Percentiles rank a stretch among this genome's conserved stretches.
Evolutionary conservation across 1,140 invertebrate species (phyloP).

Genomic region (Chionoecetes opilio): DNA sequence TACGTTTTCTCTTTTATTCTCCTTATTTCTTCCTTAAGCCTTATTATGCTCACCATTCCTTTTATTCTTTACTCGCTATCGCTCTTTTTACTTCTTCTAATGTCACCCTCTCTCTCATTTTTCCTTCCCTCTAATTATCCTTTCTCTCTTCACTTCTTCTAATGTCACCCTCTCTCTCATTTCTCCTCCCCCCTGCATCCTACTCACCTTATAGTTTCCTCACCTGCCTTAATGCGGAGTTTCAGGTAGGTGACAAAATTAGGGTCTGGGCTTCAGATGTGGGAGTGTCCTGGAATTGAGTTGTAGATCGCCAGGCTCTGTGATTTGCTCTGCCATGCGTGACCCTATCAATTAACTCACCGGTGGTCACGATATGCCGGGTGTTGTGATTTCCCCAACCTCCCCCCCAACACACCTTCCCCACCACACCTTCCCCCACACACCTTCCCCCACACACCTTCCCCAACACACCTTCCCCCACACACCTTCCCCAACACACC

Average conservation of each 20-base stretch:
- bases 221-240: background rate
- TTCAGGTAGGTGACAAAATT: background rate
- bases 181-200: background rate
- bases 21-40: background rate
- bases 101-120: background rate
- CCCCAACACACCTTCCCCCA: no score
- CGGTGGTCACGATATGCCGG: background rate
- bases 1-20: slow-evolving; percentile 8
- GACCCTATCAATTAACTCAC: slow-evolving; percentile 6
- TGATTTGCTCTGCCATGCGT: background rate
- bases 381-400: background rate
- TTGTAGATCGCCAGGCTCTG: background rate
- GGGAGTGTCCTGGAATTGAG: background rate
- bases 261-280: background rate
- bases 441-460: no score
- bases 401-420: no score
- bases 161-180: background rate
- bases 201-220: background rate
- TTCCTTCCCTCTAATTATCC: background rate
- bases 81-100: background rate
- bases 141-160: background rate
- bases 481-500: no score
- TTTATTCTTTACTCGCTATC: background rate
- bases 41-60: background rate
- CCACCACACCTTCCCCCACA: no score